A percentile compares a stretch with the other conserved stretches of the same genome.
phyloP scores from a whole-genome alignment of 2,113 vertebrate species.

The Corythaixoides concolor region DNA sequence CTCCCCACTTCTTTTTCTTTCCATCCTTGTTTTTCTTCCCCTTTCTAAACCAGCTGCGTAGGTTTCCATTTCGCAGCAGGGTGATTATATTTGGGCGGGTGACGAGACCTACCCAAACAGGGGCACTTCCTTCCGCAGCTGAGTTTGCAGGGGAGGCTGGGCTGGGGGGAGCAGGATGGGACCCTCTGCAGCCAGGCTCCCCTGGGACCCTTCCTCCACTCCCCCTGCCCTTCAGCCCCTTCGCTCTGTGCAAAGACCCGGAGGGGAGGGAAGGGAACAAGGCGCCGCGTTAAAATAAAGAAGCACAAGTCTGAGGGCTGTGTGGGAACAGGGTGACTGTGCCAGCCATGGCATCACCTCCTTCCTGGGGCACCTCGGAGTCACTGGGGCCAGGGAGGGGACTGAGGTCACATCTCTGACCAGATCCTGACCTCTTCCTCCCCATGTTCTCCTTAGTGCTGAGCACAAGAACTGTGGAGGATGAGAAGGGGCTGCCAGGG shows the following conservation, averaged over 20 bases:
- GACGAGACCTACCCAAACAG: background rate
- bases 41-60: background rate
- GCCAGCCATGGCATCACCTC: rapidly evolving
- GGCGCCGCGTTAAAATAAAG: background rate
- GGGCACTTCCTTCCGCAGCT: background rate
- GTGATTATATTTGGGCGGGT: background rate
- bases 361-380: background rate
- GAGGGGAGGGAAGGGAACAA: background rate
- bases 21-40: background rate
- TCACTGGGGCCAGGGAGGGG: background rate
- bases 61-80: background rate
- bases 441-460: background rate
- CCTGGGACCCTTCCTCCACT: background rate
- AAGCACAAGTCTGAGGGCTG: background rate
- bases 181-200: background rate
- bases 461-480: background rate
- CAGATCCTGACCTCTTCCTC: rapidly evolving
- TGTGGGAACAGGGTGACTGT: background rate
- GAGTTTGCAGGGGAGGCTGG: background rate
- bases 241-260: rapidly evolving
- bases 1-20: background rate
- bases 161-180: background rate
- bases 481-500: background rate
- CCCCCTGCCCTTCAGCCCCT: background rate
- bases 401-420: background rate